These are phyloP conservation scores for Brachyistius frenatus DNA, from an alignment of 2,113 vertebrate genomes.

Conservation along the genomic window DNA sequence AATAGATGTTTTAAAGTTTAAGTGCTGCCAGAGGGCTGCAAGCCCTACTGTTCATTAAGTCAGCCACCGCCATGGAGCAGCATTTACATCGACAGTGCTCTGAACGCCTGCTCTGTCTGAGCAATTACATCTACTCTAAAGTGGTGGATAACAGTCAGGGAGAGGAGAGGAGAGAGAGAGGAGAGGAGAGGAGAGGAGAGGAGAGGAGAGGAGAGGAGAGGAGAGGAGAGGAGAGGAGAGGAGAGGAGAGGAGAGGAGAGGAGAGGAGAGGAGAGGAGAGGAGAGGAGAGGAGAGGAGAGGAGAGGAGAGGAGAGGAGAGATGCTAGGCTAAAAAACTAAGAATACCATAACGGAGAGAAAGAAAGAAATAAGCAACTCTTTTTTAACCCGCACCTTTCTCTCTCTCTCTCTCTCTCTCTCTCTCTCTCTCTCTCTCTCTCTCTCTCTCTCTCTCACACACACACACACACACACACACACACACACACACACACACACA, in stretches of 20 bases:
- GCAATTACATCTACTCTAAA: conserved; percentile 75
- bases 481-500: conserved; percentile 6
- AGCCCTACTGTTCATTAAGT: conserved; percentile 93
- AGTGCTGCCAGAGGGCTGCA: conserved; percentile 95
- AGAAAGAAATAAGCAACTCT: conserved; percentile 52
- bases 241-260: neutral
- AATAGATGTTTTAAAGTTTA: conserved; percentile 99
- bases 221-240: conserved; percentile 11
- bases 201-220: neutral
- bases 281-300: no score
- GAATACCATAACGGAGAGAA: conserved; percentile 20
- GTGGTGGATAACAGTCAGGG: conserved; percentile 48
- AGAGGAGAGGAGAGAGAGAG: conserved; percentile 15
- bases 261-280: conserved; percentile 2
- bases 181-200: neutral
- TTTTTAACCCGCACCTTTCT: neutral
- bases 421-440: neutral
- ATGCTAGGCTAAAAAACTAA: conserved; percentile 45
- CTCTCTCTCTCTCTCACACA: neutral
- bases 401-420: neutral
- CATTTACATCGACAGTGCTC: conserved; percentile 92
- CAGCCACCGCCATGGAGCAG: conserved; percentile 92
- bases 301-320: neutral
- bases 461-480: conserved; percentile 12
- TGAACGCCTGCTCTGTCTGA: conserved; percentile 83